phyloP scores from a whole-genome alignment of 2,888 invertebrate genomes.

The Brenthis ino region DNA sequence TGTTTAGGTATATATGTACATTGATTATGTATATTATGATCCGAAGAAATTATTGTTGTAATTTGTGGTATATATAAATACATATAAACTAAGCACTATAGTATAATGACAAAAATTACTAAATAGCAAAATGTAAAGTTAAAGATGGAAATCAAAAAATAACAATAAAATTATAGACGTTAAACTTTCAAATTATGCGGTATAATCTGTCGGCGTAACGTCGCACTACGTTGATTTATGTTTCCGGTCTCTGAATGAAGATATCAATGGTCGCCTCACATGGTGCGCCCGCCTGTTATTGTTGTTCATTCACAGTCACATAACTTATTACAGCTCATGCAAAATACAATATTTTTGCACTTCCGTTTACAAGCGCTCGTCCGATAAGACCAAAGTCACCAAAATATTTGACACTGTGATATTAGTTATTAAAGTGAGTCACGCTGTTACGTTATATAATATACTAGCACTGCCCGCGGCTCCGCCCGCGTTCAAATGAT shows the following conservation, averaged over 20 bases:
- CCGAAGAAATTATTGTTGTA: no score
- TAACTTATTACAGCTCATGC: constrained; percentile 51
- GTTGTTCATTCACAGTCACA: constrained; percentile 68
- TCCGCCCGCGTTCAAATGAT: no score
- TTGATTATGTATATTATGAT: no score
- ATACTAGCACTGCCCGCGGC: background rate
- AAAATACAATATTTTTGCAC: constrained; percentile 45
- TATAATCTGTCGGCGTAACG: constrained; percentile 51
- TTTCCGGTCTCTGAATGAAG: constrained; percentile 74
- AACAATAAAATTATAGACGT: constrained; percentile 17
- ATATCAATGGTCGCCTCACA: constrained; percentile 70
- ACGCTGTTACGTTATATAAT: background rate
- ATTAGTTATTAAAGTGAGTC: constrained; percentile 15
- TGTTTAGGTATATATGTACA: no score
- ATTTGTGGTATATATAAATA: no score
- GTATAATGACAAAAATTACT: no score
- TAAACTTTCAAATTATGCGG: constrained; percentile 40
- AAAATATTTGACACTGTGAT: constrained; percentile 21
- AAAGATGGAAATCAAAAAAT: no score
- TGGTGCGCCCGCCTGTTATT: constrained; percentile 55
- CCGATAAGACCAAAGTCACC: constrained; percentile 10
- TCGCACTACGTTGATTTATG: constrained; percentile 70
- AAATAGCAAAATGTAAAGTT: no score
- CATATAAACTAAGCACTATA: no score
- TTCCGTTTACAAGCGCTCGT: constrained; percentile 16